phyloP scores from a whole-genome alignment of 2,888 invertebrate genomes.

The Drosophila limbata region DNA sequence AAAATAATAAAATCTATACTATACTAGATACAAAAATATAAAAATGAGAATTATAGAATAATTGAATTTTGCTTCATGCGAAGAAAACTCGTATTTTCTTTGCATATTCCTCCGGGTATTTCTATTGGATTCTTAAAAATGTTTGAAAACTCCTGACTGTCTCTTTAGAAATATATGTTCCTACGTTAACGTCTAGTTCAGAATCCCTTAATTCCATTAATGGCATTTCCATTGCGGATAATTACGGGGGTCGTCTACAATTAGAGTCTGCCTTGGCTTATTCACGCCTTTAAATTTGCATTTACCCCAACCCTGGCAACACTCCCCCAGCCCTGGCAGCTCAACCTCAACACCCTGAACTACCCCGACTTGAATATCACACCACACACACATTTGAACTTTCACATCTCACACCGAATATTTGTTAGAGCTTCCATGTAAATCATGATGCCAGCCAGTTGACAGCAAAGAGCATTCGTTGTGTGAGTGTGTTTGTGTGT shows the following conservation, averaged over 20 bases:
- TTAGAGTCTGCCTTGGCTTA: constrained; percentile 74
- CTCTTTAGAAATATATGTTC: constrained; percentile 7
- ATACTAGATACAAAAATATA: too few relatives aligned
- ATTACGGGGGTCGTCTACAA: constrained; percentile 78
- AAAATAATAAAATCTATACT: too few relatives aligned
- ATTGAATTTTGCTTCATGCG: not conserved
- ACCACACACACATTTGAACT: constrained; percentile 38
- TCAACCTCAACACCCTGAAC: constrained; percentile 15
- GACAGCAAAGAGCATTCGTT: constrained; percentile 68
- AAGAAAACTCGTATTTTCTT: not conserved
- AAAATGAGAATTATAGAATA: too few relatives aligned
- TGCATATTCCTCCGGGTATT: not conserved
- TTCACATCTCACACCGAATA: constrained; percentile 31
- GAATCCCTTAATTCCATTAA: constrained; percentile 82
- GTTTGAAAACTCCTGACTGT: not conserved
- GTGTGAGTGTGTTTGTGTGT: constrained; percentile 21
- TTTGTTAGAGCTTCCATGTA: constrained; percentile 67
- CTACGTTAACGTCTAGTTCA: constrained; percentile 6
- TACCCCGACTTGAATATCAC: not conserved
- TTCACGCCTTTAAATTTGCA: constrained; percentile 82
- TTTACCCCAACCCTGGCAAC: constrained; percentile 41
- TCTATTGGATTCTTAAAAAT: constrained; percentile 4
- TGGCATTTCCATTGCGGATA: constrained; percentile 82
- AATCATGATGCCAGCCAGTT: constrained; percentile 78
- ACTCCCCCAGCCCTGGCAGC: constrained; percentile 5